phyloP scores from a whole-genome alignment of 1,140 invertebrate genomes.

The Saccostrea cuccullata region DNA sequence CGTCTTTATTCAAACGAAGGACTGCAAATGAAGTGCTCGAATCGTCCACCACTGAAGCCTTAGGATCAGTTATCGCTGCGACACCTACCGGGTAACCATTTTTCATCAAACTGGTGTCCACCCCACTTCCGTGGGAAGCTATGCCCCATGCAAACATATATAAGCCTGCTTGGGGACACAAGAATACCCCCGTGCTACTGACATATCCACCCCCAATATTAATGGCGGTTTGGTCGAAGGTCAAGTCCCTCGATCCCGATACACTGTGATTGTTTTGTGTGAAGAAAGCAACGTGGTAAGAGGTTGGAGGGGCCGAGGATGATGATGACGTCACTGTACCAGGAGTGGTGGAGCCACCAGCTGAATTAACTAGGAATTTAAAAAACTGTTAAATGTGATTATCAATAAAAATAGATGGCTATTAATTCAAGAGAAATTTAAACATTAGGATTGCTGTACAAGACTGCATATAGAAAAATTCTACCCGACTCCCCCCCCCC shows the following conservation, averaged over 20 bases:
- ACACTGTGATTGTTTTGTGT: neutral
- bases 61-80: slow-evolving; percentile 11
- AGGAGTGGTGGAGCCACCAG: neutral
- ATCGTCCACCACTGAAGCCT: neutral
- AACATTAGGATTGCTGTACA: too few species aligned
- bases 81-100: neutral
- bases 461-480: too few species aligned
- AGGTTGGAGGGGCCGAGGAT: neutral
- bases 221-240: neutral
- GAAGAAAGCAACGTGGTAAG: neutral
- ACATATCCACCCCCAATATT: neutral
- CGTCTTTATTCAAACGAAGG: neutral
- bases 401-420: too few species aligned
- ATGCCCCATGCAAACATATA: neutral
- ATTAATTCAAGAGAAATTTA: too few species aligned
- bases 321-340: neutral
- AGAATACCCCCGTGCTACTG: neutral
- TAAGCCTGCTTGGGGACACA: neutral
- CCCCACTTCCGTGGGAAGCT: neutral
- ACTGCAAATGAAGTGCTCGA: slow-evolving; percentile 2
- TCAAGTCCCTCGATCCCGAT: neutral
- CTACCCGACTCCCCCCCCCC: too few species aligned
- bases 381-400: too few species aligned
- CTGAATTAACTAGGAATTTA: neutral
- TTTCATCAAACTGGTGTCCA: neutral